A percentile compares a stretch with the other conserved stretches of the same genome.
phyloP scores from a whole-genome alignment of 2,797 vertebrate genomes.

The Enteromius paludinosus region DNA sequence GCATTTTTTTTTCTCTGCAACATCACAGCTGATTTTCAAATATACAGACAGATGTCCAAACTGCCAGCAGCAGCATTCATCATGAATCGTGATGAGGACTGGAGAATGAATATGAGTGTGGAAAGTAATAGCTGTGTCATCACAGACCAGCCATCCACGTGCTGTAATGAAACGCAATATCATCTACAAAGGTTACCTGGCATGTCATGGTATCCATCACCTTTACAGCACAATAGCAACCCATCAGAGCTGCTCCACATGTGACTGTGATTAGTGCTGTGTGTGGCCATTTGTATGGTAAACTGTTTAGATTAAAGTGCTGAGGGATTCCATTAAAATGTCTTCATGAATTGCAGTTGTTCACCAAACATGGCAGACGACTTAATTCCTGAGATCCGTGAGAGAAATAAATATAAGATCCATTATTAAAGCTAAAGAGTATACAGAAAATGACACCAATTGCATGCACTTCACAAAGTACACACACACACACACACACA shows the following conservation, averaged over 20 bases:
- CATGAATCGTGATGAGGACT: conserved; percentile 55
- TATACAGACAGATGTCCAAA: conserved; percentile 75
- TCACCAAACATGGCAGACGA: conserved; percentile 38
- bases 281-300: conserved; percentile 9
- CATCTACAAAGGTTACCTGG: conserved; percentile 60
- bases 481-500: too few species aligned
- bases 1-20: conserved; percentile 41
- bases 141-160: conserved; percentile 36
- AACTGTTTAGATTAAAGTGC: conserved; percentile 35
- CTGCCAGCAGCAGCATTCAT: conserved; percentile 70
- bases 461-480: not conserved
- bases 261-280: not conserved
- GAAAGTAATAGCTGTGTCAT: not conserved
- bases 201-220: conserved; percentile 54
- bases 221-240: not conserved
- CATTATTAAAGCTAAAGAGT: not conserved
- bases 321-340: not conserved
- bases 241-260: not conserved
- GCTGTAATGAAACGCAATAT: conserved; percentile 63
- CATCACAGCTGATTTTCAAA: conserved; percentile 64
- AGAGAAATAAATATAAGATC: not conserved
- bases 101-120: conserved; percentile 59
- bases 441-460: not conserved
- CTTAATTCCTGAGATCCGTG: conserved; percentile 24
- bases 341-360: conserved; percentile 36